Evolutionary conservation across 2,113 vertebrate species (phyloP).

Genomic region (Poicephalus meyeri): DNA sequence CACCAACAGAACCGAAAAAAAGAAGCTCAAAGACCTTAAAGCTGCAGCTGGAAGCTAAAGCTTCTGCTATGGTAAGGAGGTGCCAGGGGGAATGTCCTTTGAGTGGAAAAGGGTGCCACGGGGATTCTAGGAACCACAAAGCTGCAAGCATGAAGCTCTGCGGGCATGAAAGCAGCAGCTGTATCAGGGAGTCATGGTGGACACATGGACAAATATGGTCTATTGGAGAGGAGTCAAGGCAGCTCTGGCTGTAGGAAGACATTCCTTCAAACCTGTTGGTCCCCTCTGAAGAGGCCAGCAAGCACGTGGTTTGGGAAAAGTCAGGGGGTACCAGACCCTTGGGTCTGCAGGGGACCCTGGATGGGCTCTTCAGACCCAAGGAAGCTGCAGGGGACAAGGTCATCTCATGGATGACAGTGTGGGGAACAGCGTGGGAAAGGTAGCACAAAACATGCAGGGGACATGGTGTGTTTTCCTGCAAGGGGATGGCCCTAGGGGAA

Average conservation of each 20-base stretch:
- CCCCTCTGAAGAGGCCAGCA: not conserved
- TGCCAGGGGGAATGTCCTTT: not conserved
- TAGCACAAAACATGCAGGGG: accelerated
- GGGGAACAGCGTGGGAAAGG: not conserved
- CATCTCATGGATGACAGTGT: accelerated
- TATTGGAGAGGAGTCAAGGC: slow-evolving; percentile 38
- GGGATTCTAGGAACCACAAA: not conserved
- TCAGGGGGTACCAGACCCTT: accelerated
- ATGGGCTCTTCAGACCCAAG: not conserved
- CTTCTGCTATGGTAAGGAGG: not conserved
- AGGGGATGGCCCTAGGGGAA: not conserved
- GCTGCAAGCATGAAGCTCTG: not conserved
- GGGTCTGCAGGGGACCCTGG: not conserved
- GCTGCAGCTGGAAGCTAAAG: not conserved
- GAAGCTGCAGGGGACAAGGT: not conserved
- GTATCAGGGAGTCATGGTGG: not conserved
- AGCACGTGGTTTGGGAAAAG: not conserved
- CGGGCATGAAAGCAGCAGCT: not conserved
- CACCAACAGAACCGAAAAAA: not conserved
- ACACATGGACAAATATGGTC: slow-evolving; percentile 62
- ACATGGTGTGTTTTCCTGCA: too few relatives aligned
- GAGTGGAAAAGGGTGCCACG: not conserved
- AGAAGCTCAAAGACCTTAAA: not conserved
- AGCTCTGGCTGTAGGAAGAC: not conserved
- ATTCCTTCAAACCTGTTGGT: not conserved